Percentiles rank a stretch among this genome's conserved stretches.
These are phyloP conservation scores for Solenopsis invicta DNA, from an alignment of 1,140 invertebrate genomes.

Conservation along the genomic window DNA sequence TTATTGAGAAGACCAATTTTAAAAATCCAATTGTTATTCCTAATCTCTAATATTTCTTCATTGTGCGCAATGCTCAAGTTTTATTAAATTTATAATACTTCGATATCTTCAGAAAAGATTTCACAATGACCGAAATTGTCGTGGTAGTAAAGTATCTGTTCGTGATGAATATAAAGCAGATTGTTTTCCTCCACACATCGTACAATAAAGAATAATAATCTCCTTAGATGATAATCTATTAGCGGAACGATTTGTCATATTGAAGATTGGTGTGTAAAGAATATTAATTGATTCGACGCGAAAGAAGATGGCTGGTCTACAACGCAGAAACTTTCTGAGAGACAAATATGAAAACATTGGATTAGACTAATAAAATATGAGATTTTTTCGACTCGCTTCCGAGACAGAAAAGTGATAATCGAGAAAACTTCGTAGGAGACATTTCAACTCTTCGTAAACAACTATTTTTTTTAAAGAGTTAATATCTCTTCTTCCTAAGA, in stretches of 20 bases:
- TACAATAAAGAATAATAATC: constrained; percentile 4
- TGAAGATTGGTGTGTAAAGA: not conserved
- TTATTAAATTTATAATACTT: not conserved
- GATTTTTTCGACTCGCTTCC: constrained; percentile 30
- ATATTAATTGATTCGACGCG: constrained; percentile 27
- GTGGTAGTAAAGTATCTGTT: not conserved
- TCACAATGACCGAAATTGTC: not conserved
- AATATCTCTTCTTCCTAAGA: not conserved
- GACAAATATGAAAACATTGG: not conserved
- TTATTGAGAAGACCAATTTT: no score
- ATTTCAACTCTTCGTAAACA: not conserved
- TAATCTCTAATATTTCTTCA: no score
- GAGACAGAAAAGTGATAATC: not conserved
- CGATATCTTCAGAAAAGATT: not conserved
- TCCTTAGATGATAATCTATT: constrained; percentile 1
- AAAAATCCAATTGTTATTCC: no score
- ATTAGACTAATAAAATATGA: not conserved
- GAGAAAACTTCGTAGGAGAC: not conserved
- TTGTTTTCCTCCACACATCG: constrained; percentile 18
- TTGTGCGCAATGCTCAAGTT: not conserved
- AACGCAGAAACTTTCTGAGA: not conserved
- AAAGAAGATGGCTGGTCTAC: not conserved
- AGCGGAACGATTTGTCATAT: constrained; percentile 13
- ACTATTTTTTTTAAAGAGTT: not conserved
- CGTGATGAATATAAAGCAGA: not conserved